Evolutionary conservation across 2,888 invertebrate species (phyloP).

Genomic region (Agrochola litura): DNA sequence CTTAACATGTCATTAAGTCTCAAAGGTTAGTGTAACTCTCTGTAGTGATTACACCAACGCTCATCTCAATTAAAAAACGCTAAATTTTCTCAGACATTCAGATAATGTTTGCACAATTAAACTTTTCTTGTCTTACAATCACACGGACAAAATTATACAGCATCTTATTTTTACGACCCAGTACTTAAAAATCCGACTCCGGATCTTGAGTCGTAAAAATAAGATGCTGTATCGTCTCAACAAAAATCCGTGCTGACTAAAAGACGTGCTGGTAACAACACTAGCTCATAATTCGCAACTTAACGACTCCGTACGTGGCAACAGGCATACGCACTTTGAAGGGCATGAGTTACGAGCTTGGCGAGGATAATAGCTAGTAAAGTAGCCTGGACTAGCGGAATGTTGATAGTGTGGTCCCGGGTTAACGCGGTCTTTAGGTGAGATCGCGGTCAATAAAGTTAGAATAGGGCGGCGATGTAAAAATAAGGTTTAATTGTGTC

Average conservation of each 20-base stretch:
- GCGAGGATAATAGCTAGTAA: conserved; percentile 61
- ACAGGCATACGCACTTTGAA: conserved; percentile 75
- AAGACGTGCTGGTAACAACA: conserved; percentile 34
- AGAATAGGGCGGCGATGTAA: background rate
- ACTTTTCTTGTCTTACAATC: background rate
- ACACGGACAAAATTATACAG: background rate
- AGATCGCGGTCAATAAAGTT: conserved; percentile 13
- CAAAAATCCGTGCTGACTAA: conserved; percentile 23
- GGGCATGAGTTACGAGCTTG: conserved; percentile 65
- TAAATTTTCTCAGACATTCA: too few relatives aligned
- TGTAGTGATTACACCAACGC: background rate
- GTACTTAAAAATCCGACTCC: background rate
- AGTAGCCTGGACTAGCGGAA: conserved; percentile 58
- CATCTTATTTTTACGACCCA: background rate
- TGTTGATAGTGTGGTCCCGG: conserved; percentile 44
- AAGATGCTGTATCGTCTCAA: background rate
- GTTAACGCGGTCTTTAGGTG: conserved; percentile 35
- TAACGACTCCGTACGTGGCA: conserved; percentile 65
- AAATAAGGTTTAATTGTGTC: conserved; percentile 10
- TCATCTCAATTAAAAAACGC: background rate
- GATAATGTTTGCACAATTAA: background rate
- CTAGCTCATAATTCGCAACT: conserved; percentile 64
- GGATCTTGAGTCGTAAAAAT: too few relatives aligned
- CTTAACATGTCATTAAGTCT: background rate
- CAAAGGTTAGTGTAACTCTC: background rate